These are phyloP conservation scores for Ispidina lecontei DNA, from an alignment of 2,797 vertebrate genomes.

Conservation along the genomic window DNA sequence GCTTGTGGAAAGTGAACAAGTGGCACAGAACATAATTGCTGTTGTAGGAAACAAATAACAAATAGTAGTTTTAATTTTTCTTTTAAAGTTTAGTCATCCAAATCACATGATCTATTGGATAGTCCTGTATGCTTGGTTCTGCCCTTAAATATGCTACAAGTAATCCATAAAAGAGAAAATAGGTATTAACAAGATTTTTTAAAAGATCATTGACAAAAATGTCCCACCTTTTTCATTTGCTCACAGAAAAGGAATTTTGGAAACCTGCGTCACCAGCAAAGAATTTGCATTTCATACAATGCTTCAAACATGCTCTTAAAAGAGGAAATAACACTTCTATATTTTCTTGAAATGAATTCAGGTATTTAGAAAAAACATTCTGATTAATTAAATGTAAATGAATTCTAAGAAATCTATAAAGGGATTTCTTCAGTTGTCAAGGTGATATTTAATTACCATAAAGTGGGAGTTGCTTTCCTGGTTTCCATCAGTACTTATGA, in stretches of 20 bases:
- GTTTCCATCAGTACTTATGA: background rate
- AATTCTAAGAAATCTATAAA: conserved; percentile 25
- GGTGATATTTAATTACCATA: conserved; percentile 36
- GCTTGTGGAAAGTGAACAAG: background rate
- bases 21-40: background rate
- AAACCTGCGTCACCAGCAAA: background rate
- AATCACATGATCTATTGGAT: background rate
- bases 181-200: background rate
- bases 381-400: conserved; percentile 57
- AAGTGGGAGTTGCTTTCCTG: background rate
- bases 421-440: conserved; percentile 29
- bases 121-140: background rate
- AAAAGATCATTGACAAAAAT: background rate
- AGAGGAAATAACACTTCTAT: conserved; percentile 16
- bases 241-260: background rate
- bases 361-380: conserved; percentile 8
- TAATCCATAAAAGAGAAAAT: background rate
- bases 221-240: background rate
- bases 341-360: conserved; percentile 3
- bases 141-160: background rate
- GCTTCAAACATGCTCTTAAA: conserved; percentile 13
- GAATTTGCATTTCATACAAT: background rate
- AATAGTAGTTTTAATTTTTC: background rate
- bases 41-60: conserved; percentile 2
- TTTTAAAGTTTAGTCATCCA: background rate